A percentile compares a stretch with the other conserved stretches of the same genome.
Evolutionary conservation across 30 jellyfish, hydroid and myxozoan species (phyloP).

Genomic region (Morbakka virulenta): DNA sequence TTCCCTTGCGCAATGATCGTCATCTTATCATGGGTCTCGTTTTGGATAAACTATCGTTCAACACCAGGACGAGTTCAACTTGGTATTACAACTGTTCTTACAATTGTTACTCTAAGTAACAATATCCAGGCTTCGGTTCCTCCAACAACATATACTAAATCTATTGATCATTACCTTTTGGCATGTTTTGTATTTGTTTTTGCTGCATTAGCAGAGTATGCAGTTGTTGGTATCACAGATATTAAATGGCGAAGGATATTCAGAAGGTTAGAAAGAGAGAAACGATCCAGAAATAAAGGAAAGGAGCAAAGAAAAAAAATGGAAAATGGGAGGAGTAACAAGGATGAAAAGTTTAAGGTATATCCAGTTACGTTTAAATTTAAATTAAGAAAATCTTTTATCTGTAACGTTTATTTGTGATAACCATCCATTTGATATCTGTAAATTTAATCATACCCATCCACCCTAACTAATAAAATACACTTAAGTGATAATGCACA

Average conservation of each 20-base stretch:
- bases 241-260: constrained; percentile 34
- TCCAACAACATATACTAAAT: constrained; percentile 36
- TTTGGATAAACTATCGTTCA: constrained; percentile 84
- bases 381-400: too few species aligned
- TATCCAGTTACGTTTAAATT: not conserved
- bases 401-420: too few species aligned
- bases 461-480: too few species aligned
- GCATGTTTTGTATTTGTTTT: constrained; percentile 68
- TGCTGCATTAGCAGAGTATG: constrained; percentile 76
- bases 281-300: not conserved
- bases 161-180: constrained; percentile 64
- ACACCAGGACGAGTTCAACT: constrained; percentile 87
- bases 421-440: too few species aligned
- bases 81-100: constrained; percentile 80
- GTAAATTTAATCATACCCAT: too few species aligned
- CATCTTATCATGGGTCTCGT: constrained; percentile 78
- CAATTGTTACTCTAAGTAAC: constrained; percentile 68
- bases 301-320: not conserved
- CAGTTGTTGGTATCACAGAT: constrained; percentile 70
- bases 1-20: constrained; percentile 72
- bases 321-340: not conserved
- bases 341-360: not conserved
- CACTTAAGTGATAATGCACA: too few species aligned
- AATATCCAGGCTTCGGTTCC: constrained; percentile 66
- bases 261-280: not conserved